Evolutionary conservation across 2,797 vertebrate genomes (phyloP), one percentile per base, ranked within the genome.

Genomic region (Danio choprae): DNA sequence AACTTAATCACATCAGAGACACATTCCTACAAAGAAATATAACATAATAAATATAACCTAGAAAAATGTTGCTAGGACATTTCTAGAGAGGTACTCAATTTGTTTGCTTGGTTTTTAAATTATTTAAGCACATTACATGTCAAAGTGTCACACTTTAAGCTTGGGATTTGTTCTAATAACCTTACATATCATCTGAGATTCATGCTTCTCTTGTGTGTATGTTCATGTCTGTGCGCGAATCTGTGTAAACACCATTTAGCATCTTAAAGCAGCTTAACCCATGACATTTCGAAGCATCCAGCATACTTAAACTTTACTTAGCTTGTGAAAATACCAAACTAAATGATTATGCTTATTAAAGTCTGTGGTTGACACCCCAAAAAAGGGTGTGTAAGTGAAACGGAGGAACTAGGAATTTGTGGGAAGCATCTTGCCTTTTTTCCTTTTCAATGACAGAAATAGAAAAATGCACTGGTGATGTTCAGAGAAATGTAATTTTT

Each of bases 281-380:
- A 67, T 67, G 43, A 10, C 3, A 2, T 4, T 48, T 20, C 16
- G n/a, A n/a, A 13, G 2, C 44, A 29, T 22, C 20, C 44, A 48
- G 44, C 12, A 48, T 29, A 67, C 20, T 29, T 16, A 10, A 16
- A 48, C 18, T 67, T 48, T 48, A 67, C 67, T 29, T 29, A 16
- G 20, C 43, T 16, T 67, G 43, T 16, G 20, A 67, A 65, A 65
- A 65, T 13, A 20, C 40, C 41, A 22, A 46, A 46, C 11, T 48
- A 50, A 68, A 50, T 68, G 15, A 67, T 67, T 29, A 50, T n/a
- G 44, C 44, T 50, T 13, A 68, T 16, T 36, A 48, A 48, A 48
- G 20, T 67, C 44, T 10, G 64, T 68, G 44, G 44, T 36, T 68
- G 44, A 68, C 20, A 50, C 7, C n/a, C 20, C 6, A 68, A 29